Percentiles rank a stretch among this genome's conserved stretches.
Evolutionary conservation across 1,140 invertebrate species (phyloP).

Genomic region (Rhynchophorus ferrugineus): DNA sequence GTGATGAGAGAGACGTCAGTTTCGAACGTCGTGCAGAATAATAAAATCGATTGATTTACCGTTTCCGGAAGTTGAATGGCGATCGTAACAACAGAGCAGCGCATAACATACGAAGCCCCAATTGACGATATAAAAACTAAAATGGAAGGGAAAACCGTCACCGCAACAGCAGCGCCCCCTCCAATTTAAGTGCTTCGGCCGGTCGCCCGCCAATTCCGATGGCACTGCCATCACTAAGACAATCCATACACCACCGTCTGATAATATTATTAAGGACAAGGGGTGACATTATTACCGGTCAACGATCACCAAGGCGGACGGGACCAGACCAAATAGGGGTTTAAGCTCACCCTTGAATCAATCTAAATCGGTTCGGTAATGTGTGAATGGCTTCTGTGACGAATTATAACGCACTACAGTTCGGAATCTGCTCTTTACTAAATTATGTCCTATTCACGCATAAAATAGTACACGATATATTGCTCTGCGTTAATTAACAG

Average conservation of each 20-base stretch:
- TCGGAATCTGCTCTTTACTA: neutral
- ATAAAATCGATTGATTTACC: constrained; percentile 25
- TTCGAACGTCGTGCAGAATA: constrained; percentile 12
- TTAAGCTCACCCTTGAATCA: constrained; percentile 25
- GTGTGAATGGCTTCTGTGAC: constrained; percentile 20
- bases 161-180: constrained; percentile 27
- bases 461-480: no score
- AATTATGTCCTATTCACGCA: no score
- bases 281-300: constrained; percentile 26
- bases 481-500: no score
- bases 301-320: constrained; percentile 11
- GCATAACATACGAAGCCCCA: constrained; percentile 21
- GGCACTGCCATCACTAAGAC: constrained; percentile 25
- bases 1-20: constrained; percentile 4
- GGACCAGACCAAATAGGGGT: constrained; percentile 2
- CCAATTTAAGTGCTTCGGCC: constrained; percentile 26
- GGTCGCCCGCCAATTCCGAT: constrained; percentile 27
- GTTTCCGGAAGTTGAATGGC: constrained; percentile 22
- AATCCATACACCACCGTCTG: constrained; percentile 24
- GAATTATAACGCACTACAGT: constrained; percentile 2
- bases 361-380: constrained; percentile 31
- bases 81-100: constrained; percentile 19
- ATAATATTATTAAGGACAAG: constrained; percentile 29
- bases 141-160: constrained; percentile 31
- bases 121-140: constrained; percentile 31